phyloP scores from a whole-genome alignment of 2,888 invertebrate genomes.

The Argyresthia goedartella region DNA sequence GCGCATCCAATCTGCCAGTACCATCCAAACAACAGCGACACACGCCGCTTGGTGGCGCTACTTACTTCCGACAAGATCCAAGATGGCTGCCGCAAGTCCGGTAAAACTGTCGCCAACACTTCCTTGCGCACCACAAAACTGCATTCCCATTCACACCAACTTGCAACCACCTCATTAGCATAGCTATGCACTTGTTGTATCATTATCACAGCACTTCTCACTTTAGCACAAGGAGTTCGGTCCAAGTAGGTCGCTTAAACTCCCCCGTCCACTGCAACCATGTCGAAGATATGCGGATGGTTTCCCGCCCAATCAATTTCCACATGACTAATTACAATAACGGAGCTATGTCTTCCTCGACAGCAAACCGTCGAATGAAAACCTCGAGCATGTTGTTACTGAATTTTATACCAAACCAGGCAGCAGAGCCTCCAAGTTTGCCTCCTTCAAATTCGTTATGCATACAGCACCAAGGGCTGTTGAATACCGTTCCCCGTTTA shows the following conservation, averaged over 20 bases:
- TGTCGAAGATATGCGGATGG: conserved; percentile 19
- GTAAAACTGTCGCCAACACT: conserved; percentile 13
- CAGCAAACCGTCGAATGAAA: conserved; percentile 68
- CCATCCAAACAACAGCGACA: conserved; percentile 26
- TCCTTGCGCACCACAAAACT: conserved; percentile 29
- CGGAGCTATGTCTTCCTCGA: conserved; percentile 67
- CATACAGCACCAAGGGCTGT: conserved; percentile 74
- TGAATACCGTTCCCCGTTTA: conserved; percentile 72
- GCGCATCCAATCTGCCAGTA: not conserved
- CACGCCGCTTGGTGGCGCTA: conserved; percentile 58
- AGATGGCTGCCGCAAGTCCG: conserved; percentile 41
- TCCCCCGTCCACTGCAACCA: conserved; percentile 3
- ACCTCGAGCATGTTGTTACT: conserved; percentile 70
- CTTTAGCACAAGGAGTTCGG: not conserved
- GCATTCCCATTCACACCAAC: conserved; percentile 25
- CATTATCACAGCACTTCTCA: conserved; percentile 7
- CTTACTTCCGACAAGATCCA: conserved; percentile 40
- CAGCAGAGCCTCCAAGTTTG: conserved; percentile 71
- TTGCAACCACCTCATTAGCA: conserved; percentile 31
- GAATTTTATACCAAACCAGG: conserved; percentile 71
- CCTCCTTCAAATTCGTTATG: conserved; percentile 73
- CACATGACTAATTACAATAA: conserved; percentile 12
- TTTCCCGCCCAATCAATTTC: not conserved
- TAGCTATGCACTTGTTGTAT: conserved; percentile 21
- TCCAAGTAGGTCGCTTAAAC: conserved; percentile 6